Evolutionary conservation across 2,888 invertebrate genomes (phyloP).

Genomic region (Apodemia zela): DNA sequence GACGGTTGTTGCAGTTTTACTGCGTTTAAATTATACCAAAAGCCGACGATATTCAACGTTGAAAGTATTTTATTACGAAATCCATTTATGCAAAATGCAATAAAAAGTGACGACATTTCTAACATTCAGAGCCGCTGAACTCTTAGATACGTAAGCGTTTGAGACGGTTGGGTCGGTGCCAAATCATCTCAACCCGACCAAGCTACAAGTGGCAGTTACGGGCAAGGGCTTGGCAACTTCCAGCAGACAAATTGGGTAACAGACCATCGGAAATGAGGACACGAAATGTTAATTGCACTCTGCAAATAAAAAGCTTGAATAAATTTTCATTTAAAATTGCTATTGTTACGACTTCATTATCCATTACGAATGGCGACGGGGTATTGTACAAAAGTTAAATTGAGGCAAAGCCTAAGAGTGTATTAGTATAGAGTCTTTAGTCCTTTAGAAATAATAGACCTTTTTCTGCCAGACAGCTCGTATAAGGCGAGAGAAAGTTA

Average conservation of each 20-base stretch:
- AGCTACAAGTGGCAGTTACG: constrained; percentile 67
- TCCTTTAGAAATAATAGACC: too few relatives aligned
- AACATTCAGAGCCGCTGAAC: background rate
- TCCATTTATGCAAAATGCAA: background rate
- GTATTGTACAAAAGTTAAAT: constrained; percentile 41
- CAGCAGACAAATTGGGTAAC: constrained; percentile 60
- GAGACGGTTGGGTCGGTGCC: constrained; percentile 54
- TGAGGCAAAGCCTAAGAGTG: constrained; percentile 38
- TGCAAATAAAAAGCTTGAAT: constrained; percentile 27
- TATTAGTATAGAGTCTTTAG: background rate
- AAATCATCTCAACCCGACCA: constrained; percentile 46
- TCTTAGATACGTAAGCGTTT: constrained; percentile 19
- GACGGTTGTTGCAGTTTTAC: too few relatives aligned
- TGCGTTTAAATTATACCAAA: too few relatives aligned
- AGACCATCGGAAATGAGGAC: constrained; percentile 56
- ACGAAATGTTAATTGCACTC: constrained; percentile 33
- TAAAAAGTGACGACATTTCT: background rate
- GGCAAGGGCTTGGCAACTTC: constrained; percentile 43
- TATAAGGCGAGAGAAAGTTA: too few relatives aligned
- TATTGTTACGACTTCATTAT: constrained; percentile 25
- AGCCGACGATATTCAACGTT: too few relatives aligned
- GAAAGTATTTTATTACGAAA: background rate
- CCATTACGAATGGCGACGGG: constrained; percentile 29
- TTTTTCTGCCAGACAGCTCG: too few relatives aligned
- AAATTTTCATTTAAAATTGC: constrained; percentile 26